phyloP scores from a whole-genome alignment of 2,888 invertebrate genomes.

The Zootermopsis nevadensis region DNA sequence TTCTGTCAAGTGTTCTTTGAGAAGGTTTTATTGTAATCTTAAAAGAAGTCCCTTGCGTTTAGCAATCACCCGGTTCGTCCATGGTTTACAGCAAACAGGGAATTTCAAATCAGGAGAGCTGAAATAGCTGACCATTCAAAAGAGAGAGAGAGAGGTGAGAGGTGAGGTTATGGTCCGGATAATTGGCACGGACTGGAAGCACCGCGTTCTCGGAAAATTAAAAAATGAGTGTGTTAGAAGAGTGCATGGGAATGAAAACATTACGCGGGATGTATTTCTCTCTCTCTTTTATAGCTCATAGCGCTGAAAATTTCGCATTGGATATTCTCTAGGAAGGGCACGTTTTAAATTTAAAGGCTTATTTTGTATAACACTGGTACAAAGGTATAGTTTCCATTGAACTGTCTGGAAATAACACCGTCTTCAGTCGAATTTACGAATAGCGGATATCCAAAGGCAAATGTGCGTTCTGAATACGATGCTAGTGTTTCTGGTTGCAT shows the following conservation, averaged over 20 bases:
- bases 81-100: not conserved
- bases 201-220: constrained; percentile 21
- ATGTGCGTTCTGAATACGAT: too few species aligned
- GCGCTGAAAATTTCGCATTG: constrained; percentile 17
- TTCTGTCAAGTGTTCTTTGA: too few species aligned
- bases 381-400: too few species aligned
- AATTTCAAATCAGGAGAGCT: not conserved
- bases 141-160: not conserved
- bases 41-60: too few species aligned
- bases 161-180: constrained; percentile 24
- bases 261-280: not conserved
- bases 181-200: constrained; percentile 25
- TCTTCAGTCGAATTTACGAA: too few species aligned
- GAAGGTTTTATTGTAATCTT: too few species aligned
- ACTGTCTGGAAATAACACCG: too few species aligned
- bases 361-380: too few species aligned
- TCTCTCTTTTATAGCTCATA: not conserved
- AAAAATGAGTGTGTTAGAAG: constrained; percentile 33
- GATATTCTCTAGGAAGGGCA: not conserved
- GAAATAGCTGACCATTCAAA: not conserved
- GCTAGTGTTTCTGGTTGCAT: too few species aligned
- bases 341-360: too few species aligned
- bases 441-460: too few species aligned
- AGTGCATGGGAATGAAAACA: constrained; percentile 29
- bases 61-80: too few species aligned